Conservation (phyloP, 2,113 vertebrate species). For the Nansenia antarctica region DNA sequence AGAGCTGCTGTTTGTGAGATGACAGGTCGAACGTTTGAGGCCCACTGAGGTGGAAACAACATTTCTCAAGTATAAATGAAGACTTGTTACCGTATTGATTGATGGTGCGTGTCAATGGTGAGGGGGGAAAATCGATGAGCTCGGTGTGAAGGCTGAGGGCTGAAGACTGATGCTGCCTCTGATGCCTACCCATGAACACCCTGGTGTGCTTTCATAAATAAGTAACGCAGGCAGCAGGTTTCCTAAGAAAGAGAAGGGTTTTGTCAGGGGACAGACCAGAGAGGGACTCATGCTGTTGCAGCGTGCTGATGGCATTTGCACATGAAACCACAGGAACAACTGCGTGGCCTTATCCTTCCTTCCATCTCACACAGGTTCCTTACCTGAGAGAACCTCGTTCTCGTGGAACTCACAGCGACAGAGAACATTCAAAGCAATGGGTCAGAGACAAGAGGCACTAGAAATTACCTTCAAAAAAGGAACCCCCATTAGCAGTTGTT, state of each 20-base stretch:
- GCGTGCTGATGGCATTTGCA: conserved; percentile 8
- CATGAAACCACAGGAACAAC: conserved; percentile 10
- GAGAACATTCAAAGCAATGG: conserved; percentile 1
- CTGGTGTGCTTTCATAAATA: conserved; percentile 64
- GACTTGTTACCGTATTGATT: conserved; percentile 80
- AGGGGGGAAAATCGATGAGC: conserved; percentile 72
- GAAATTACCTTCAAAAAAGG: conserved; percentile 27
- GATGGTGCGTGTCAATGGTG: conserved; percentile 64
- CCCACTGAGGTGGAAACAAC: conserved; percentile 53
- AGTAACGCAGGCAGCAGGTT: conserved; percentile 51
- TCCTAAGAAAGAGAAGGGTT: conserved; percentile 41
- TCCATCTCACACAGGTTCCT: neutral
- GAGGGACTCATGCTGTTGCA: neutral
- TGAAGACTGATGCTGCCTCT: conserved; percentile 61
- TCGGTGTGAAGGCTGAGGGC: conserved; percentile 53
- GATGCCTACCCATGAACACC: conserved; percentile 58
- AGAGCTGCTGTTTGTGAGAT: neutral
- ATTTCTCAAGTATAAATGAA: conserved; percentile 75
- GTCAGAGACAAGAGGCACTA: neutral
- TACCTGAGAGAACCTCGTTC: conserved; percentile 18
- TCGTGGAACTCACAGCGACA: conserved; percentile 17
- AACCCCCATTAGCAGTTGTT: neutral
- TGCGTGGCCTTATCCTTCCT: neutral
- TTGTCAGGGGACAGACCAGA: conserved; percentile 23
- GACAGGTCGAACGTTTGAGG: conserved; percentile 33